Conservation (phyloP, 2,113 vertebrate species). For the Bagarius yarrelli region DNA sequence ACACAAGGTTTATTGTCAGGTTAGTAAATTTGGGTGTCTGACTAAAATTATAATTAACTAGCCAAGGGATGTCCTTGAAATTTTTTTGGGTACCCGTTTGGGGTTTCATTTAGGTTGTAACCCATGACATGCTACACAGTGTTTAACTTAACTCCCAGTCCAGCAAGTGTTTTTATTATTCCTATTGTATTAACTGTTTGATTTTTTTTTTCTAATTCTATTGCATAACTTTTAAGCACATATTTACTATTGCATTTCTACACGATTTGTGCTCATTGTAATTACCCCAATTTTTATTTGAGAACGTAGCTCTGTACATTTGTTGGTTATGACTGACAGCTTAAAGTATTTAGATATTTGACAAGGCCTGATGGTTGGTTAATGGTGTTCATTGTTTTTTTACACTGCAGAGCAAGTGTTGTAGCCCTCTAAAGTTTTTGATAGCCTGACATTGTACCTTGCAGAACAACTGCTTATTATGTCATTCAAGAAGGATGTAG, state of each 20-base stretch:
- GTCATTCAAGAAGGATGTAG: slow-evolving; percentile 50
- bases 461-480: slow-evolving; percentile 53
- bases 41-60: neutral
- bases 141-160: slow-evolving; percentile 49
- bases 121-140: slow-evolving; percentile 47
- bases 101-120: slow-evolving; percentile 31
- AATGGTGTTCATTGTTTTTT: slow-evolving; percentile 53
- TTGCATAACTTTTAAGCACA: slow-evolving; percentile 33
- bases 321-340: slow-evolving; percentile 40
- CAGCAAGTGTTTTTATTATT: slow-evolving; percentile 42
- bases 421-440: slow-evolving; percentile 32
- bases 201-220: slow-evolving; percentile 57
- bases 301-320: slow-evolving; percentile 28
- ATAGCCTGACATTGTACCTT: slow-evolving; percentile 63
- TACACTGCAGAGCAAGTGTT: slow-evolving; percentile 53
- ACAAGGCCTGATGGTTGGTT: slow-evolving; percentile 67
- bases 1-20: neutral
- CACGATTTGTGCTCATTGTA: slow-evolving; percentile 37
- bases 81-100: too few species aligned
- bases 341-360: slow-evolving; percentile 49
- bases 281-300: slow-evolving; percentile 33
- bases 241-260: slow-evolving; percentile 32
- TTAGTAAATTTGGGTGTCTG: neutral
- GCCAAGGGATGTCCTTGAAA: neutral
- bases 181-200: slow-evolving; percentile 52